Conservation (phyloP, 2,888 invertebrate species). For the Agrotis clavis region DNA sequence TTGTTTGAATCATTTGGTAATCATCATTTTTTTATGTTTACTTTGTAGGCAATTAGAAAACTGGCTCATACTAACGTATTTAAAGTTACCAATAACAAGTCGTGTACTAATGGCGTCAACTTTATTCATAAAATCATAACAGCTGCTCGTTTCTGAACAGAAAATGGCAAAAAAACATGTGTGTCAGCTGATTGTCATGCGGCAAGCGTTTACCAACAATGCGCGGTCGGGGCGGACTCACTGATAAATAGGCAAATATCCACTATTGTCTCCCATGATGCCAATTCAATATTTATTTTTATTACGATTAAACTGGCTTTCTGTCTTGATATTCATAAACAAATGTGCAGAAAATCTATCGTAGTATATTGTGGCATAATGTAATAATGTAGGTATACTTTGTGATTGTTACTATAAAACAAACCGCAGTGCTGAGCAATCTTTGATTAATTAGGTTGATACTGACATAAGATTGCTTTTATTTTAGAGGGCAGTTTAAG, state of each 20-base stretch:
- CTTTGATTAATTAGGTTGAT: background rate
- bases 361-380: too few species aligned
- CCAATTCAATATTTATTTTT: background rate
- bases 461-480: background rate
- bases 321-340: background rate
- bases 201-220: constrained; percentile 31
- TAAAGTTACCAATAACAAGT: background rate
- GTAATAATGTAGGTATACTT: too few species aligned
- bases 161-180: constrained; percentile 11
- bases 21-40: background rate
- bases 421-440: too few species aligned
- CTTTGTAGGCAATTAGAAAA: background rate
- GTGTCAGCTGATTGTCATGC: constrained; percentile 27
- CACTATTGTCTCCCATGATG: background rate
- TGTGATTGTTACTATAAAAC: too few species aligned
- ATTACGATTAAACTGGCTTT: background rate
- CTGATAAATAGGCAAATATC: constrained; percentile 8
- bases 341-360: background rate
- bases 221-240: constrained; percentile 5
- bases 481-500: constrained; percentile 13
- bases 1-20: background rate
- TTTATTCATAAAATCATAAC: background rate
- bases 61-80: background rate
- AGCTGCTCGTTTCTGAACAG: background rate
- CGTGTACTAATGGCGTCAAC: background rate